A percentile compares a stretch with the other conserved stretches of the same genome.
Conservation (phyloP, 2,113 vertebrate genomes). For the Malurus melanocephalus region DNA sequence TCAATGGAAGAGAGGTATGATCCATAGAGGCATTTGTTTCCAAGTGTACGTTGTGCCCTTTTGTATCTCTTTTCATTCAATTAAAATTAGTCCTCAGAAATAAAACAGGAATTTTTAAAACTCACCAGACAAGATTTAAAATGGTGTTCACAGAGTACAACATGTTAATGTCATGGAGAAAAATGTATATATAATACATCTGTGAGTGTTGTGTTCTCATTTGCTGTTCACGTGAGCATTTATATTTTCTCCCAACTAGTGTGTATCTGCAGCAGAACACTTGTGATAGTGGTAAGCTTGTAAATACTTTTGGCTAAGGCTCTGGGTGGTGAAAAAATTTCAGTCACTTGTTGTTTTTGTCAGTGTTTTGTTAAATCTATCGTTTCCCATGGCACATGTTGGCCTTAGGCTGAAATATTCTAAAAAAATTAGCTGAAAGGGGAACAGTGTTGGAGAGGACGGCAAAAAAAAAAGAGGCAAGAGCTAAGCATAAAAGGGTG, state of each 20-base stretch:
- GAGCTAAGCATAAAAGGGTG: background rate
- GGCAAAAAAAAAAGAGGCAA: background rate
- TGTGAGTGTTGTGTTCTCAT: background rate
- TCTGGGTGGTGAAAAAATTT: background rate
- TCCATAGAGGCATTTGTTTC: background rate
- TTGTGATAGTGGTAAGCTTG: background rate
- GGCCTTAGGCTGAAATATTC: background rate
- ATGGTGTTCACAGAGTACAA: background rate
- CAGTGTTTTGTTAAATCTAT: background rate
- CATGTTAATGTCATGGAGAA: background rate
- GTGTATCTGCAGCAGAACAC: background rate
- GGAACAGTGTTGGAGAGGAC: background rate
- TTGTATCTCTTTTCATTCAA: background rate
- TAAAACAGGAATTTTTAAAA: background rate
- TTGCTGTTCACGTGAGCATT: background rate
- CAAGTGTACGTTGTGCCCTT: background rate
- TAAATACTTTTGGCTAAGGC: background rate
- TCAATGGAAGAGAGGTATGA: slow-evolving; percentile 90
- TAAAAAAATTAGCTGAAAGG: background rate
- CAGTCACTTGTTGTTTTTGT: background rate
- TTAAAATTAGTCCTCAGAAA: background rate
- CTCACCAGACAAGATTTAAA: background rate
- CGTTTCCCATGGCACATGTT: accelerated
- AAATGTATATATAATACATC: background rate
- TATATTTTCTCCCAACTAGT: background rate